Percentiles rank a stretch among this genome's conserved stretches.
Conservation (phyloP, 2,113 vertebrate genomes). For the Motacilla alba region DNA sequence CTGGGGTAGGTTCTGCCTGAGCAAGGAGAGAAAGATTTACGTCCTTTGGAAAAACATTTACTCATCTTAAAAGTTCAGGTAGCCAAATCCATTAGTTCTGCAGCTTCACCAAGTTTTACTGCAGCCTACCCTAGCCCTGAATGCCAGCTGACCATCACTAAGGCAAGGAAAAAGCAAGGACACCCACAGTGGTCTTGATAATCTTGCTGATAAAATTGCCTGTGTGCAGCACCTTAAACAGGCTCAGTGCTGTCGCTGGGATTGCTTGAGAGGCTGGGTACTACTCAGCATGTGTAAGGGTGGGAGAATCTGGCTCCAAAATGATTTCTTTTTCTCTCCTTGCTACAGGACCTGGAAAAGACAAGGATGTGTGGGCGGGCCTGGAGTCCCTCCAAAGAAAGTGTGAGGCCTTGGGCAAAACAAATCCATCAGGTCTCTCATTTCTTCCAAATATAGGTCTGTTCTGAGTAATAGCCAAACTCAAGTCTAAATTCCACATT, state of each 20-base stretch:
- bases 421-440: slow-evolving; percentile 72
- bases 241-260: not conserved
- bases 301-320: slow-evolving; percentile 16
- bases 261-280: not conserved
- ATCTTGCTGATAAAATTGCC: not conserved
- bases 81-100: not conserved
- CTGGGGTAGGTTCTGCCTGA: not conserved
- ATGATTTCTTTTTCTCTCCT: slow-evolving; percentile 39
- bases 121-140: not conserved
- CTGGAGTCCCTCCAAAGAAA: slow-evolving; percentile 74
- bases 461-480: slow-evolving; percentile 74
- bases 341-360: slow-evolving; percentile 72
- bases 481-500: slow-evolving; percentile 63
- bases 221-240: not conserved
- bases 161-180: not conserved
- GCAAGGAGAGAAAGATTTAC: not conserved
- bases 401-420: slow-evolving; percentile 80
- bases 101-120: not conserved
- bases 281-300: slow-evolving; percentile 36
- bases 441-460: slow-evolving; percentile 81
- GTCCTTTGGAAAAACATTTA: not conserved
- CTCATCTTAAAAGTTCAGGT: not conserved
- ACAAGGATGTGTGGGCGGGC: slow-evolving; percentile 74
- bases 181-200: not conserved
- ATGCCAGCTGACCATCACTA: not conserved